phyloP scores from a whole-genome alignment of 92 coral and sea anemone species.

The Paramuricea clavata region DNA sequence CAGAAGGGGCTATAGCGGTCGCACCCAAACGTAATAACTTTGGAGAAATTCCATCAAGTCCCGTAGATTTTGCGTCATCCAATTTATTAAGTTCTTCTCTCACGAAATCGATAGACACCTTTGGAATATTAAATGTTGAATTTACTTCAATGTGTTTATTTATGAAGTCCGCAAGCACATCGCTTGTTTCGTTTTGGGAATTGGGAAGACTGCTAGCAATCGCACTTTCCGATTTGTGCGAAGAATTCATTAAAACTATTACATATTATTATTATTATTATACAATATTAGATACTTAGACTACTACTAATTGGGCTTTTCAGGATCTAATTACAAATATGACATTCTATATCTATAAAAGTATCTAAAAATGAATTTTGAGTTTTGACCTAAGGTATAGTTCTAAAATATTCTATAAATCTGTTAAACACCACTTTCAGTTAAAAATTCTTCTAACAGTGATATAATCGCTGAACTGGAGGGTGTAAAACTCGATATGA shows the following conservation, averaged over 20 bases:
- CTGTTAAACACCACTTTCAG: too few species aligned
- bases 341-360: too few species aligned
- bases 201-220: conserved; percentile 18
- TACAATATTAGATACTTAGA: too few species aligned
- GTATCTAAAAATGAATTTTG: too few species aligned
- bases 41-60: conserved; percentile 37
- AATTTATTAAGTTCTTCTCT: conserved; percentile 28
- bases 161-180: conserved; percentile 33
- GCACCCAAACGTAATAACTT: conserved; percentile 24
- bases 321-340: too few species aligned
- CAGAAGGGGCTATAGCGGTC: conserved; percentile 1
- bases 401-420: too few species aligned
- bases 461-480: too few species aligned
- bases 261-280: too few species aligned
- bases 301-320: too few species aligned
- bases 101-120: conserved; percentile 29
- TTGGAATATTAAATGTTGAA: conserved; percentile 29
- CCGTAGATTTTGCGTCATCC: conserved; percentile 39
- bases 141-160: conserved; percentile 23
- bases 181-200: conserved; percentile 11
- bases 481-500: too few species aligned
- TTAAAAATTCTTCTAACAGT: too few species aligned
- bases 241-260: conserved; percentile 32
- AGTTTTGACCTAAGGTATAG: too few species aligned
- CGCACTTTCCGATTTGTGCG: conserved; percentile 14